Evolutionary conservation across 2,797 vertebrate species (phyloP), one percentile per base, ranked within the genome.

Genomic region (Sibirionetta formosa): DNA sequence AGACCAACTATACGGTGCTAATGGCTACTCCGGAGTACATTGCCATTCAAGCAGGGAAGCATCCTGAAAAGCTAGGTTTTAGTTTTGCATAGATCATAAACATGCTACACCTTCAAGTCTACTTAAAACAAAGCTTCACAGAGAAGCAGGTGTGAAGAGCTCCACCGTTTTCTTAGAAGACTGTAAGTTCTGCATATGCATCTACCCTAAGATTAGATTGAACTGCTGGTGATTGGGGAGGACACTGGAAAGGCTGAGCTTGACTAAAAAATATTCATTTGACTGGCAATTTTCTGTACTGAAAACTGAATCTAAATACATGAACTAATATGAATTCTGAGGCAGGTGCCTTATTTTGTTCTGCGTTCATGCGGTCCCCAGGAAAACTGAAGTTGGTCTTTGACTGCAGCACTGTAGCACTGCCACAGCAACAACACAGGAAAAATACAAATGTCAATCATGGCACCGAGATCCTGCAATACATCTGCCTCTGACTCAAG

Each of bases 401-500:
- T 0, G 15, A 65, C n/a, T 89, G 46, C 31, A 16, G 77, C 64
- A 84, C 75, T 0, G 0, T 31, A 85, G 75, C 68, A 61, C 53
- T 82, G 58, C 79, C 69, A 66, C 79, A 83, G 79, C 57, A 80
- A 57, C 38, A 84, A 42, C 33, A 50, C 0, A 1, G 73, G 56
- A 80, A 77, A 36, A 88, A 66, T 1, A 1, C 51, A 60, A 70
- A 73, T 2, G 0, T 42, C 82, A 66, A 15, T 64, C 87, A 83
- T 31, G 54, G 36, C 36, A 20, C 48, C 40, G n/a, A 89, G 78
- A 85, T 65, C 75, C 78, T 1, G 1, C 57, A 51, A 15, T 63
- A 42, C 50, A 68, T 86, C 71, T 90, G 81, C 73, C 75, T 77
- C 16, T 87, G 78, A 92, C 71, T 94, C 78, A 87, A 68, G 61